Percentiles rank a stretch among this genome's conserved stretches.
phyloP scores from a whole-genome alignment of 2,888 invertebrate species.

The Operophtera brumata region DNA sequence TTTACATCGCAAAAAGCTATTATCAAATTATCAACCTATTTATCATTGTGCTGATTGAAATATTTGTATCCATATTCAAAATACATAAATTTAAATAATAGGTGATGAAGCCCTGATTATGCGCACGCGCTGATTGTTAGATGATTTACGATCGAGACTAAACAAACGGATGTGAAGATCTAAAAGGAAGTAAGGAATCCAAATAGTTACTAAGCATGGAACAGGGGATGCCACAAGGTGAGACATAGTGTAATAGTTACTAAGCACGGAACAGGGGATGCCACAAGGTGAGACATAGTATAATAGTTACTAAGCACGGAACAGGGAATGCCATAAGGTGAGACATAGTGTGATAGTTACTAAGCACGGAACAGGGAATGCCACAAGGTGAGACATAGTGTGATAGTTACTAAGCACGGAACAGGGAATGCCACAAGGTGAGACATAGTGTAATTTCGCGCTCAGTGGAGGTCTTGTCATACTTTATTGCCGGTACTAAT shows the following conservation, averaged over 20 bases:
- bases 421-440: neutral
- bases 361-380: neutral
- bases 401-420: slow-evolving; percentile 1
- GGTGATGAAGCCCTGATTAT: slow-evolving; percentile 27
- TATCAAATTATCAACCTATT: neutral
- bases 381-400: too few species aligned
- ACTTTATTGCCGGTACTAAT: too few species aligned
- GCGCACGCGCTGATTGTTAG: slow-evolving; percentile 31
- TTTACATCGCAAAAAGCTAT: neutral
- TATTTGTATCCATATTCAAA: slow-evolving; percentile 25
- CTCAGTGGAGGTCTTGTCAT: too few species aligned
- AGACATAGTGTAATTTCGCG: neutral
- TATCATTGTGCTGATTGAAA: slow-evolving; percentile 18
- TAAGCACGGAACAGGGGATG: neutral
- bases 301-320: slow-evolving; percentile 1
- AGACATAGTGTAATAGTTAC: slow-evolving; percentile 4
- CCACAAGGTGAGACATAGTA: too few species aligned
- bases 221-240: neutral
- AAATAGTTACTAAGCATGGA: slow-evolving; percentile 3
- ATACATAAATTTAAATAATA: slow-evolving; percentile 33
- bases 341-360: slow-evolving; percentile 3
- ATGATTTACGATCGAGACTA: slow-evolving; percentile 30
- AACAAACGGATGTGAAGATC: slow-evolving; percentile 16
- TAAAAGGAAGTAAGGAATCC: slow-evolving; percentile 6
- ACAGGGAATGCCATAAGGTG: too few species aligned